Conservation (phyloP, 2,888 invertebrate species). For the Stenurella melanura region DNA sequence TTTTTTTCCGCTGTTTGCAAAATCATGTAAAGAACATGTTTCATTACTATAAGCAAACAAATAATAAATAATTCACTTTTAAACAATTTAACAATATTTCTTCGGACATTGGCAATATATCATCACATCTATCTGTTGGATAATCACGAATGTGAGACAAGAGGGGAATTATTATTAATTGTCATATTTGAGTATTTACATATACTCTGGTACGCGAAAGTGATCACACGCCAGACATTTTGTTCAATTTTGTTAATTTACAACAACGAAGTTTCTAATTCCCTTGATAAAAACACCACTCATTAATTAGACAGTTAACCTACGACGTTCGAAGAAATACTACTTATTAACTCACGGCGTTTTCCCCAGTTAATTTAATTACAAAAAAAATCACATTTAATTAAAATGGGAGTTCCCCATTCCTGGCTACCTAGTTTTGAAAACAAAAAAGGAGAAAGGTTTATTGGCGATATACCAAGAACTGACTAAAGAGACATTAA, state of each 20-base stretch:
- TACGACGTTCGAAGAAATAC: background rate
- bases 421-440: constrained; percentile 15
- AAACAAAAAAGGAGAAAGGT: constrained; percentile 29
- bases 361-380: constrained; percentile 1
- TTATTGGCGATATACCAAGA: constrained; percentile 32
- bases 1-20: too few species aligned
- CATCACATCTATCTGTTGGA: too few species aligned
- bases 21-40: too few species aligned
- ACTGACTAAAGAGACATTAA: constrained; percentile 37
- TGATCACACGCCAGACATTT: too few species aligned
- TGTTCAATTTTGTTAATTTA: background rate
- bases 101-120: too few species aligned
- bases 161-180: too few species aligned
- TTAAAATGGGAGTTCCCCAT: constrained; percentile 12
- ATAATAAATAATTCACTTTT: too few species aligned
- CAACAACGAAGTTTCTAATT: background rate
- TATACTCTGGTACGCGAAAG: too few species aligned
- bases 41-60: too few species aligned
- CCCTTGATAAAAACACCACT: background rate
- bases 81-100: too few species aligned
- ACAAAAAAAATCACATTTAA: background rate
- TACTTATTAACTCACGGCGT: background rate
- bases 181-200: too few species aligned
- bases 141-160: too few species aligned
- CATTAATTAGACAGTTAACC: background rate